Conservation (phyloP, 2,113 vertebrate species). For the Rissa tridactyla region DNA sequence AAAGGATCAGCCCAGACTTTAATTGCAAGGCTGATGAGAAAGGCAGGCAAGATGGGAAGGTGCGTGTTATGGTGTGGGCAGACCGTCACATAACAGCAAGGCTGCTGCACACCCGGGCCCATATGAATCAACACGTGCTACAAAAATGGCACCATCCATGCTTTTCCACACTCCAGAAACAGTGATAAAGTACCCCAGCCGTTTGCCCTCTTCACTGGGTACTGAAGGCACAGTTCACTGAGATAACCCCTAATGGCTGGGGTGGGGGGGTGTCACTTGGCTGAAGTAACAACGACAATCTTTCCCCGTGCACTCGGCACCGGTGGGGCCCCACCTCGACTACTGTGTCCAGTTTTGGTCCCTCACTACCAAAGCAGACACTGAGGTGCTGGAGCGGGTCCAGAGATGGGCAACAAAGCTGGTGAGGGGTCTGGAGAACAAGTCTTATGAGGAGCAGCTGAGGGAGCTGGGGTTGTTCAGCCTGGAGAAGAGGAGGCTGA, state of each 20-base stretch:
- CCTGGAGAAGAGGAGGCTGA: too few relatives aligned
- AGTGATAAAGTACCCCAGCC: neutral
- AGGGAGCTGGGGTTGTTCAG: too few relatives aligned
- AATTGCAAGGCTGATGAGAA: conserved; percentile 52
- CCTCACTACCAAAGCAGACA: too few relatives aligned
- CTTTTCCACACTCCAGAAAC: neutral
- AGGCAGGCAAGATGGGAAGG: conserved; percentile 40
- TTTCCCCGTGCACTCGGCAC: too few relatives aligned
- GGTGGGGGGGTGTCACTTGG: neutral
- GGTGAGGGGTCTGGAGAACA: too few relatives aligned
- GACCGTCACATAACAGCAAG: conserved; percentile 9
- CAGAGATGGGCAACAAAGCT: too few relatives aligned
- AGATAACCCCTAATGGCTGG: neutral
- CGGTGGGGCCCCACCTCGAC: too few relatives aligned
- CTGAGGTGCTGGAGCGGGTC: too few relatives aligned
- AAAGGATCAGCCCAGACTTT: conserved; percentile 60
- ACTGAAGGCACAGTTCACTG: neutral
- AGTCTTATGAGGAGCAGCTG: too few relatives aligned
- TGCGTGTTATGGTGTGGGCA: conserved; percentile 3
- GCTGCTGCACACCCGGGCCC: neutral
- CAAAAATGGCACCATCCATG: neutral
- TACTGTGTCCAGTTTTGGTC: too few relatives aligned
- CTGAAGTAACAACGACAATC: neutral
- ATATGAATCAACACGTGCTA: fast-evolving
- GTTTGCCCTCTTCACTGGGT: neutral